Evolutionary conservation across 2,888 invertebrate genomes (phyloP), one percentile per base, ranked within the genome.

Genomic region (Helleia helle): DNA sequence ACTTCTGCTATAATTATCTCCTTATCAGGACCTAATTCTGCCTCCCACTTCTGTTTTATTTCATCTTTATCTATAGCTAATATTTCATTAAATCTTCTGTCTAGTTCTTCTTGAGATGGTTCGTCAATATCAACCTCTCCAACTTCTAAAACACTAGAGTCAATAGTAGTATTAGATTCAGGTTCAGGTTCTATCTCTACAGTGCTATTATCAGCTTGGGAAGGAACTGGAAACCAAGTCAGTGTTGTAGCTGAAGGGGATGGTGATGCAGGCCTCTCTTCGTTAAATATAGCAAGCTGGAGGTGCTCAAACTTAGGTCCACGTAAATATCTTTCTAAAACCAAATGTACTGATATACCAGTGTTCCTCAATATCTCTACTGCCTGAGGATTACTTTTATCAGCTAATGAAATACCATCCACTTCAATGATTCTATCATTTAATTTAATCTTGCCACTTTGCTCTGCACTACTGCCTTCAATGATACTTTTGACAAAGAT

Each of bases 401-500:
- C 96, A 50, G 95, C 90, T 56, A 99, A 86, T 6, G 94, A 92
- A 58, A 90, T 89, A 12, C 94, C 96, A 75, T 99, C 97, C 26
- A 93, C 98, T 86, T 97, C 95, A 46, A 98, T 93, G 62, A 99
- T 99, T 64, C 99, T 92, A 84, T 99, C 99, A 72, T 99, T 98
- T 58, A 97, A 90, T 76, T 91, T 92, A 60, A 99, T 97, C 74
- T 92, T 90, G 41, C 93, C 92, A 68, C 96, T 96, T 58, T 93
- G 84, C 68, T 96, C 96, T 1, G 99, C 99, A 40, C 97, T 96
- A 75, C 98, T 97, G 39, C 97, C 97, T 66, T 95, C 94, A 61
- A 97, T 96, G 56, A 99, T 95, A 70, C 97, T 98, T 77, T 99
- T 98, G 11, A 99, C 97, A 85, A 99, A 99, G 62, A 99, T 98